Evolutionary conservation across 1,140 invertebrate genomes (phyloP).

Genomic region (Monochamus saltuarius): DNA sequence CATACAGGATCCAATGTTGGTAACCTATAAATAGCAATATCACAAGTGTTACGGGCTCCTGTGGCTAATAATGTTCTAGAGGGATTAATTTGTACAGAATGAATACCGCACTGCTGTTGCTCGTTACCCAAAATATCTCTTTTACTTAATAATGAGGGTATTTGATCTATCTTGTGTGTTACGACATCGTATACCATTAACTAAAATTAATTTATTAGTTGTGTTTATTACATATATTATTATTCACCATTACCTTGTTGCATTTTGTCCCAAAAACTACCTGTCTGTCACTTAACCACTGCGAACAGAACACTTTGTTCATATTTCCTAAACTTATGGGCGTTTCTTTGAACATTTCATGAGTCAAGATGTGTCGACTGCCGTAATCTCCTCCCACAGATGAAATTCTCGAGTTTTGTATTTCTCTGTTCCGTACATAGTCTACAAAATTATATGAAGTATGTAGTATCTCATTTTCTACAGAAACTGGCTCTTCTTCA

Average conservation of each 20-base stretch:
- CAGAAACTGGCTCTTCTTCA: constrained; percentile 71
- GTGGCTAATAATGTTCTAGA: constrained; percentile 88
- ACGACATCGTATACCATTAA: constrained; percentile 82
- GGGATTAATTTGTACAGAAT: constrained; percentile 93
- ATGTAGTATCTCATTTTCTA: constrained; percentile 69
- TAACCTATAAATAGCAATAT: constrained; percentile 89
- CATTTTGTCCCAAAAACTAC: constrained; percentile 96
- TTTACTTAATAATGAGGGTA: constrained; percentile 75
- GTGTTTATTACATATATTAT: too few species aligned
- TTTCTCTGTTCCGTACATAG: constrained; percentile 76
- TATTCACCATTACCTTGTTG: constrained; percentile 71
- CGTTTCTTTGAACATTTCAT: constrained; percentile 85
- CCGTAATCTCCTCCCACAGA: constrained; percentile 65
- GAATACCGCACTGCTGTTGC: constrained; percentile 81
- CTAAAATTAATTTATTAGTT: constrained; percentile 49
- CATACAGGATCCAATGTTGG: constrained; percentile 92
- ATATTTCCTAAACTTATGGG: constrained; percentile 80
- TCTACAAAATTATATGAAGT: constrained; percentile 86
- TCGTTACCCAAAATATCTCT: constrained; percentile 55
- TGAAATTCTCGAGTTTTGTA: constrained; percentile 67
- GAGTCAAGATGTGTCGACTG: constrained; percentile 81
- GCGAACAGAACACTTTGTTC: constrained; percentile 96
- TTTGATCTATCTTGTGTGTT: constrained; percentile 77
- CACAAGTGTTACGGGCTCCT: constrained; percentile 87
- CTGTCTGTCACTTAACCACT: constrained; percentile 93